Percentiles rank a stretch among this genome's conserved stretches.
phyloP scores from a whole-genome alignment of 2,113 vertebrate species.

The Coregonus clupeaformis region DNA sequence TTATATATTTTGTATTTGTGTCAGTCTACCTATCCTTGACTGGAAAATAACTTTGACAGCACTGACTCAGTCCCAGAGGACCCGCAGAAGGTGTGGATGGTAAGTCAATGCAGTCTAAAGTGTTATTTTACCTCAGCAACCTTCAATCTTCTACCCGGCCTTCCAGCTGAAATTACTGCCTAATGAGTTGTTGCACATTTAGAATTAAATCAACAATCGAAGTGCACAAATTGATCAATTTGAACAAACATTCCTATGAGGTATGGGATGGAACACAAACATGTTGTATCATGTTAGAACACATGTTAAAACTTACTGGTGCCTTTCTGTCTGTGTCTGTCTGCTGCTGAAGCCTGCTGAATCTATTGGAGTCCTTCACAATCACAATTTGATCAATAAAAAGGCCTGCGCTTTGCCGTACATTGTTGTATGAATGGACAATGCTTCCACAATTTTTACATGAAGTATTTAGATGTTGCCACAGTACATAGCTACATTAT shows the following conservation, averaged over 20 bases:
- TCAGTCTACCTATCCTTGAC: no score
- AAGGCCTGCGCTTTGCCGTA: no score
- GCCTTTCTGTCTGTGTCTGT: no score
- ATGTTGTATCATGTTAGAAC: no score
- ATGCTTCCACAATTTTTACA: constrained; percentile 17
- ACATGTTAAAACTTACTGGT: no score
- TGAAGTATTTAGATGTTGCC: constrained; percentile 21
- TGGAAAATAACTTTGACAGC: neutral
- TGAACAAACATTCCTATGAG: no score
- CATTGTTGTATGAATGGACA: neutral
- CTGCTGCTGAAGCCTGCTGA: no score
- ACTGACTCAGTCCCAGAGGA: neutral
- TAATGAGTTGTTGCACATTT: neutral
- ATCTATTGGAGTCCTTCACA: no score
- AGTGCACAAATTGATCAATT: neutral
- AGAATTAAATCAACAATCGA: neutral
- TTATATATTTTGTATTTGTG: no score
- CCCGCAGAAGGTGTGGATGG: no score
- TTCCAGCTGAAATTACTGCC: constrained; percentile 6
- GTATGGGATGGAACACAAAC: no score
- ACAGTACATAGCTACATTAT: neutral
- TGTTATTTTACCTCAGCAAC: neutral
- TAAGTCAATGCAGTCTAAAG: neutral
- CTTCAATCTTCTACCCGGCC: neutral
- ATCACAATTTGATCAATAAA: no score